phyloP scores from a whole-genome alignment of 2,113 vertebrate species.

The Osmerus mordax region DNA sequence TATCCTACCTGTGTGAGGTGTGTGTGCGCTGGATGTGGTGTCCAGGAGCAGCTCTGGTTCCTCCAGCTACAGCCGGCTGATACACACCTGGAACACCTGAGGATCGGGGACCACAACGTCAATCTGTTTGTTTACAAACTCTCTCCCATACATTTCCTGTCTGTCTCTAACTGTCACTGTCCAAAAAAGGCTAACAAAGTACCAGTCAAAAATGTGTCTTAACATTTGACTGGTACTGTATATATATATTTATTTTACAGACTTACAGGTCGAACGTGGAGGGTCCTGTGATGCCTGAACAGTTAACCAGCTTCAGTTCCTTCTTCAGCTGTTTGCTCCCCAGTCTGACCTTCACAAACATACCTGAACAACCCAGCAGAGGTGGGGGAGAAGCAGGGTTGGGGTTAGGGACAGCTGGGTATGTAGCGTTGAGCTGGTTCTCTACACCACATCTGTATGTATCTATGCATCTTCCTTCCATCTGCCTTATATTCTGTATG shows the following conservation, averaged over 20 bases:
- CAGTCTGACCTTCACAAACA: slow-evolving; percentile 32
- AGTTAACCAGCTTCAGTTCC: slow-evolving; percentile 18
- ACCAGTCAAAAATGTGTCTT: no score
- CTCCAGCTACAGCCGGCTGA: slow-evolving; percentile 51
- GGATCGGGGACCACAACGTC: background rate
- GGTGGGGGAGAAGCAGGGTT: no score
- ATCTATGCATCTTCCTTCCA: no score
- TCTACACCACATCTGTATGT: no score
- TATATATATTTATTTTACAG: no score
- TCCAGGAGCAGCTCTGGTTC: slow-evolving; percentile 39
- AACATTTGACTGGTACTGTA: no score
- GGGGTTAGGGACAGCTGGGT: background rate
- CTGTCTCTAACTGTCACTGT: no score
- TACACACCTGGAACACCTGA: slow-evolving; percentile 49
- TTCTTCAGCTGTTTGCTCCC: background rate
- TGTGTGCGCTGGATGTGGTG: background rate
- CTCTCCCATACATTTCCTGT: background rate
- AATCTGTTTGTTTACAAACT: background rate
- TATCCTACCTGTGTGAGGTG: no score
- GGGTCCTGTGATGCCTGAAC: slow-evolving; percentile 39
- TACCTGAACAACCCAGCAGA: slow-evolving; percentile 12
- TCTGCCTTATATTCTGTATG: no score
- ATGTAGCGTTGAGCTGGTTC: no score
- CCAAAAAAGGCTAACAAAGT: no score
- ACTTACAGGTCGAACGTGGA: slow-evolving; percentile 41